phyloP scores from a whole-genome alignment of 1,140 invertebrate genomes.

The Hypsibius dujardini region DNA sequence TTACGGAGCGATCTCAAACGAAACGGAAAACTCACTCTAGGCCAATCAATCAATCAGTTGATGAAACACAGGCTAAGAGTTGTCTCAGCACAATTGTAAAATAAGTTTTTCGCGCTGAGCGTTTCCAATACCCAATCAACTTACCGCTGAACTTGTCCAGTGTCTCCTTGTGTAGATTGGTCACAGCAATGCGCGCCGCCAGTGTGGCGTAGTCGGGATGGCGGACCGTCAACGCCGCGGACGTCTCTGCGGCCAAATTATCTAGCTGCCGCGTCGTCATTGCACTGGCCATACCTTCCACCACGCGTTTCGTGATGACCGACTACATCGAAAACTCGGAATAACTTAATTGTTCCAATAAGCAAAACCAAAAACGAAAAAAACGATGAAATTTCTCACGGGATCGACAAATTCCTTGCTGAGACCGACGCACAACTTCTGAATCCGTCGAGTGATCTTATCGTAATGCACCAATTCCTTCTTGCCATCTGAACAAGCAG shows the following conservation, averaged over 20 bases:
- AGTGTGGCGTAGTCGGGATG: slow-evolving; percentile 93
- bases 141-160: too few species aligned
- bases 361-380: not conserved
- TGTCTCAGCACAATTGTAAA: too few species aligned
- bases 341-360: not conserved
- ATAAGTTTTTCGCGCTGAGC: too few species aligned
- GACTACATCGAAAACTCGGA: slow-evolving; percentile 27
- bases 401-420: slow-evolving; percentile 91
- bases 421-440: slow-evolving; percentile 83
- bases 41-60: too few species aligned
- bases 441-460: slow-evolving; percentile 88
- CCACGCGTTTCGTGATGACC: slow-evolving; percentile 44
- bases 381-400: slow-evolving; percentile 40
- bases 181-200: slow-evolving; percentile 83
- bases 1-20: too few species aligned
- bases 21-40: too few species aligned
- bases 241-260: slow-evolving; percentile 88
- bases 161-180: slow-evolving; percentile 84
- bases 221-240: slow-evolving; percentile 81
- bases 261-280: slow-evolving; percentile 91
- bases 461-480: slow-evolving; percentile 85
- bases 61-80: too few species aligned
- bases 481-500: slow-evolving; percentile 49
- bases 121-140: too few species aligned
- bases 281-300: slow-evolving; percentile 79